Conservation (phyloP, 2,888 invertebrate species). For the Podotricha telesiphe region DNA sequence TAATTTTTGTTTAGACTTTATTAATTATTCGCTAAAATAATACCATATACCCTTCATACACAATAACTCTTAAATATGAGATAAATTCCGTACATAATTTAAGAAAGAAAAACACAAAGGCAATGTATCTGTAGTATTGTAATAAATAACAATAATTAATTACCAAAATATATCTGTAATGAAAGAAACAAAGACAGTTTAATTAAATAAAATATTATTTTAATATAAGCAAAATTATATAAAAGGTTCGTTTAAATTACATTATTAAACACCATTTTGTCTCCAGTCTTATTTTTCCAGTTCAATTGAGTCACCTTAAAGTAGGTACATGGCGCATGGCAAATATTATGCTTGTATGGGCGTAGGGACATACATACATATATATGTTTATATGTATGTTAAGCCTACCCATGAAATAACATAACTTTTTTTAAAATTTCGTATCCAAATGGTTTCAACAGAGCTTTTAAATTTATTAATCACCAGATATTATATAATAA, state of each 20-base stretch:
- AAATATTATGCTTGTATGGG: conserved; percentile 46
- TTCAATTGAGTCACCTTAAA: conserved; percentile 35
- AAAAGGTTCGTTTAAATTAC: conserved; percentile 30
- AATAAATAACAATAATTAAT: no score
- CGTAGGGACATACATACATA: conserved; percentile 15
- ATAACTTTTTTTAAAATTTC: not conserved
- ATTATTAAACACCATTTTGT: conserved; percentile 39
- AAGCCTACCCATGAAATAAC: not conserved
- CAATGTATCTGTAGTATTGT: no score
- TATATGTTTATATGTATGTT: not conserved
- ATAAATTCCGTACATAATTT: no score
- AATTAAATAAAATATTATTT: not conserved
- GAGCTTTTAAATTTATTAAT: not conserved
- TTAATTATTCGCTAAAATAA: no score
- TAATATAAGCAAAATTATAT: not conserved
- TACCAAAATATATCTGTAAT: no score
- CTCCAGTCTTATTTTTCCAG: conserved; percentile 25
- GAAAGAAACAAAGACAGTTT: not conserved
- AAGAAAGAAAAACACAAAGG: no score
- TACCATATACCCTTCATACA: no score
- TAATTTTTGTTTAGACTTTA: no score
- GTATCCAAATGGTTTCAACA: not conserved
- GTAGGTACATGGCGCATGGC: conserved; percentile 38
- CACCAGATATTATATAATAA: no score
- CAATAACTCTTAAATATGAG: no score